Evolutionary conservation across 1,140 invertebrate genomes (phyloP).

Genomic region (Galleria mellonella): DNA sequence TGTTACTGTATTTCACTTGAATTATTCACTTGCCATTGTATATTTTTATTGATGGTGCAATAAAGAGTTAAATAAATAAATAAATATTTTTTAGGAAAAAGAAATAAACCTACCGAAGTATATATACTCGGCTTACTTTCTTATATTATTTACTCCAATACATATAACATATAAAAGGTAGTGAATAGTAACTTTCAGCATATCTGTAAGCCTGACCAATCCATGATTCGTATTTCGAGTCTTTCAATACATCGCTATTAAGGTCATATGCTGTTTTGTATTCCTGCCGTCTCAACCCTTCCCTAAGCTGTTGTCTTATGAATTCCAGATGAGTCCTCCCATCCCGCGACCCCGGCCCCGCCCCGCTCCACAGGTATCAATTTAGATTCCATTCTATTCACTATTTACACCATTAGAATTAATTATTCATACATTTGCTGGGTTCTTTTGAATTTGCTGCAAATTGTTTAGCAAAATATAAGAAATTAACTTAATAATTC

Average conservation of each 20-base stretch:
- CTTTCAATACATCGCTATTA: slow-evolving; percentile 11
- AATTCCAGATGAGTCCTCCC: slow-evolving; percentile 74
- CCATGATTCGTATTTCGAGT: no score
- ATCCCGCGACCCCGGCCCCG: slow-evolving; percentile 69
- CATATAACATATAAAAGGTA: no score
- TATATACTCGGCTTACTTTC: no score
- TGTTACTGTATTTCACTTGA: no score
- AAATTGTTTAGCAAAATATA: not conserved
- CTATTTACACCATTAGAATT: not conserved
- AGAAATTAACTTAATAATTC: not conserved
- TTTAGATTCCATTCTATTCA: slow-evolving; percentile 29
- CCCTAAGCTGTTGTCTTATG: slow-evolving; percentile 70
- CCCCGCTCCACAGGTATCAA: slow-evolving; percentile 71
- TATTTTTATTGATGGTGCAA: no score
- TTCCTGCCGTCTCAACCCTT: slow-evolving; percentile 31
- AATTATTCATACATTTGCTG: not conserved
- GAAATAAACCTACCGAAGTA: no score
- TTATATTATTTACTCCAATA: not conserved
- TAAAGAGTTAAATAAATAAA: no score
- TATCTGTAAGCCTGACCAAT: no score
- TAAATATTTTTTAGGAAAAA: no score
- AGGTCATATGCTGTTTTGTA: slow-evolving; percentile 30
- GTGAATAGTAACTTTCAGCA: no score
- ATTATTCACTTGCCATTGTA: no score
- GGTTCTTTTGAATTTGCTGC: not conserved